Percentiles rank a stretch among this genome's conserved stretches.
These are phyloP conservation scores for Tetanocera ferruginea DNA, from an alignment of 2,888 invertebrate species.

Conservation along the genomic window DNA sequence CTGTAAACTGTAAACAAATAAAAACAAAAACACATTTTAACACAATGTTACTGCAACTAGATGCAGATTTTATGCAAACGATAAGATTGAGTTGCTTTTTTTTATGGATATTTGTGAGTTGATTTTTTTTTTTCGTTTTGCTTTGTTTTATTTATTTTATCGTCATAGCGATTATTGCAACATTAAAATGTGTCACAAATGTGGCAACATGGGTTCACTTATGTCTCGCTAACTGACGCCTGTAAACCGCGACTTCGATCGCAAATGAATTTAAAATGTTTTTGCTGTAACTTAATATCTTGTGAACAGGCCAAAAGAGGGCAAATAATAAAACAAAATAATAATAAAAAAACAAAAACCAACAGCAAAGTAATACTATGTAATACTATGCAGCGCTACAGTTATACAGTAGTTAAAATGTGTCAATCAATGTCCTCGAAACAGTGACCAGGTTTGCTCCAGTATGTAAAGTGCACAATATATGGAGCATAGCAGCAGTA, in stretches of 20 bases:
- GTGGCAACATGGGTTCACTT: neutral
- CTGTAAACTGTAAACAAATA: neutral
- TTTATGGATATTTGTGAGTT: neutral
- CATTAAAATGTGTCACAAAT: slow-evolving; percentile 3
- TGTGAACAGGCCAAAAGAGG: neutral
- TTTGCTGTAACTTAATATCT: neutral
- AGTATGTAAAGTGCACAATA: too few relatives aligned
- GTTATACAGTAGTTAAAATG: neutral
- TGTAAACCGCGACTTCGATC: neutral
- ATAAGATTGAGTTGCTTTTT: neutral
- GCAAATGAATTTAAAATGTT: neutral
- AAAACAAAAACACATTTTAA: neutral
- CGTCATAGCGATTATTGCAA: slow-evolving; percentile 1
- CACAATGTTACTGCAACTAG: neutral
- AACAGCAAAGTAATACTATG: too few relatives aligned
- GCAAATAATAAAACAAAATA: neutral
- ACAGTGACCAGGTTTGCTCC: too few relatives aligned
- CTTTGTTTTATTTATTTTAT: neutral
- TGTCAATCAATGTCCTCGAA: slow-evolving; percentile 2
- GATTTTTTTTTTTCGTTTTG: neutral
- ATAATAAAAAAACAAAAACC: neutral
- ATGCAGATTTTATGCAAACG: slow-evolving; percentile 8
- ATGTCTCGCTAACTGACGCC: neutral
- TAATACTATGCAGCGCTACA: too few relatives aligned
- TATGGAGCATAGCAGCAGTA: too few relatives aligned